Percentiles rank a stretch among this genome's conserved stretches.
Evolutionary conservation across 53 echinoderm and acorn worm genomes (phyloP).

Genomic region (Mesocentrotus franciscanus): DNA sequence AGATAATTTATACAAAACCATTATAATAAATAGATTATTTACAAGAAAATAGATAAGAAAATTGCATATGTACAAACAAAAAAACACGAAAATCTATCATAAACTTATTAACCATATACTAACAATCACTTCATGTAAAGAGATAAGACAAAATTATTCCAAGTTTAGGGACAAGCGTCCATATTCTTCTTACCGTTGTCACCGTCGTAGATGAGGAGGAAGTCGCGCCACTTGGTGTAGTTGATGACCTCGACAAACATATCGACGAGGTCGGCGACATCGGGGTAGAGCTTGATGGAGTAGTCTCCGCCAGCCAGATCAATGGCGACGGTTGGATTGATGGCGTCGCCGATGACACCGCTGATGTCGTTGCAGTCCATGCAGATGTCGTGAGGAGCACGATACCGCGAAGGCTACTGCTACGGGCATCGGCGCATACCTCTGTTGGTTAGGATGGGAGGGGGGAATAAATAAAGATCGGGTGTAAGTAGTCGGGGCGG

Average conservation of each 20-base stretch:
- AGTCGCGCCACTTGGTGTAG: slow-evolving; percentile 96
- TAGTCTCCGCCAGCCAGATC: slow-evolving; percentile 75
- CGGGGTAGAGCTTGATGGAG: slow-evolving; percentile 87
- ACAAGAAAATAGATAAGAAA: too few relatives aligned
- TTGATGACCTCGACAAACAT: slow-evolving; percentile 80
- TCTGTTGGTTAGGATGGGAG: slow-evolving; percentile 45
- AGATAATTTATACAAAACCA: too few relatives aligned
- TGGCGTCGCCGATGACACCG: slow-evolving; percentile 87
- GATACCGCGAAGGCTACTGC: slow-evolving; percentile 76
- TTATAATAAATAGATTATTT: too few relatives aligned
- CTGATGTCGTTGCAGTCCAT: slow-evolving; percentile 79
- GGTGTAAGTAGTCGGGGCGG: not conserved
- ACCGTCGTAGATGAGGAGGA: slow-evolving; percentile 87
- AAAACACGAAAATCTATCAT: too few relatives aligned
- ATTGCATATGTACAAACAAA: too few relatives aligned
- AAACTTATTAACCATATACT: too few relatives aligned
- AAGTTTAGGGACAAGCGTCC: too few relatives aligned
- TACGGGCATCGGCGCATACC: slow-evolving; percentile 76
- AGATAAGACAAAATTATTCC: too few relatives aligned
- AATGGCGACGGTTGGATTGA: slow-evolving; percentile 81
- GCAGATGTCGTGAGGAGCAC: slow-evolving; percentile 91
- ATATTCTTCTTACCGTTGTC: slow-evolving; percentile 75
- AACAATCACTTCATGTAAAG: too few relatives aligned
- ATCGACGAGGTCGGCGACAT: slow-evolving; percentile 72
- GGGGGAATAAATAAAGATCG: not conserved